Conservation (phyloP, 1,140 invertebrate species). For the Triops cancriformis region DNA sequence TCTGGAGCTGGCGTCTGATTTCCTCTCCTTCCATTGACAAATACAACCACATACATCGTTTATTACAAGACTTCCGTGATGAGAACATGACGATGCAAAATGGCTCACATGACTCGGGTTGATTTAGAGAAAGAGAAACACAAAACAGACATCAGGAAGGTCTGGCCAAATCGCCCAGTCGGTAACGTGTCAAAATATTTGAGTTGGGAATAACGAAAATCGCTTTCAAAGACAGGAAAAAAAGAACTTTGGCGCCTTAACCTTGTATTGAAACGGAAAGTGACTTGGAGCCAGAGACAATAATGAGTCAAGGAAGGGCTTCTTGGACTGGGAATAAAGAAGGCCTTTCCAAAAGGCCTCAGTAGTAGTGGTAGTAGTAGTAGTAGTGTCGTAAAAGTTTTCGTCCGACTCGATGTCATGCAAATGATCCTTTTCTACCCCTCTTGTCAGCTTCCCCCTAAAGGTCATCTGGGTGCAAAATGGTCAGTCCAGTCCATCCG, state of each 20-base stretch:
- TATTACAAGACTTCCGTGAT: not conserved
- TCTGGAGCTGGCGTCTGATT: not conserved
- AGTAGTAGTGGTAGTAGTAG: not conserved
- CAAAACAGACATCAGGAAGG: no score
- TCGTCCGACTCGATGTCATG: not conserved
- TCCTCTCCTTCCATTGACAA: not conserved
- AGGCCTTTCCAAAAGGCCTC: not conserved
- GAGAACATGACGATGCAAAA: not conserved
- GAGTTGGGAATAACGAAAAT: not conserved
- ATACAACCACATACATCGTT: not conserved
- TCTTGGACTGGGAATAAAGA: not conserved
- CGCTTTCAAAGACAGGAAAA: not conserved
- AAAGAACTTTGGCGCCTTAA: not conserved
- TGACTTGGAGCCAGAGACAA: slow-evolving; percentile 8
- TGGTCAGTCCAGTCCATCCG: not conserved
- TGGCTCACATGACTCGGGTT: not conserved
- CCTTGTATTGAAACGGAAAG: not conserved
- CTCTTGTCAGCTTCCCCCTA: not conserved
- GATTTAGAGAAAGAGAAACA: no score
- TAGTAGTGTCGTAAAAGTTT: slow-evolving; percentile 5
- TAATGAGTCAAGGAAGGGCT: not conserved
- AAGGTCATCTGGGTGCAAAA: slow-evolving; percentile 7
- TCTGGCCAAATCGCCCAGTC: no score
- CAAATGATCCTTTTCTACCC: slow-evolving; percentile 10
- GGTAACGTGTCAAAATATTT: not conserved